Conservation (phyloP, 1,140 invertebrate species). For the Calliphora vicina region DNA sequence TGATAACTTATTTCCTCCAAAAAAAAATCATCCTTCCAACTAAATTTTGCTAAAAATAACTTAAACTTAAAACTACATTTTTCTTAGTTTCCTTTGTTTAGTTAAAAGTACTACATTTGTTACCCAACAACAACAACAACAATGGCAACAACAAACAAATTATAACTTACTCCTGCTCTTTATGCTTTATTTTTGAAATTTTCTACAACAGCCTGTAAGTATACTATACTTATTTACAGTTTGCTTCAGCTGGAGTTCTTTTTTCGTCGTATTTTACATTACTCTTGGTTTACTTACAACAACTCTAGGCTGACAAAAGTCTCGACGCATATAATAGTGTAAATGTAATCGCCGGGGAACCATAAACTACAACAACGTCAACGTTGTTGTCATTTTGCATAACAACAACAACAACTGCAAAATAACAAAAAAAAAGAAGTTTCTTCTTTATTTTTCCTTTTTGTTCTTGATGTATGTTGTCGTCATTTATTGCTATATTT, state of each 20-base stretch:
- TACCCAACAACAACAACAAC: background rate
- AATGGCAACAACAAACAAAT: background rate
- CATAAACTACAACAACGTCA: constrained; percentile 4
- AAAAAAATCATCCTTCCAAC: background rate
- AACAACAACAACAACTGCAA: no score
- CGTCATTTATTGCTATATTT: background rate
- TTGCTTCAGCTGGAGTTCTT: background rate
- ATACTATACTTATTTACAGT: background rate
- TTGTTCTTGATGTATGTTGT: background rate
- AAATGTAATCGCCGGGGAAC: constrained; percentile 11
- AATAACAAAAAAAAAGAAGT: no score
- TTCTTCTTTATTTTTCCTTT: background rate
- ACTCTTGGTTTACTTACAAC: background rate
- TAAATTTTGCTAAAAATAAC: background rate
- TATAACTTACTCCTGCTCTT: background rate
- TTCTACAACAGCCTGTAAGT: background rate
- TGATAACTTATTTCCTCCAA: background rate
- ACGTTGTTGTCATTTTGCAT: background rate
- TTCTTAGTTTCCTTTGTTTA: background rate
- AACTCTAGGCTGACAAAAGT: background rate
- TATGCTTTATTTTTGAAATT: background rate
- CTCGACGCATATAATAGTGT: background rate
- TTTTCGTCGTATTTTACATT: background rate
- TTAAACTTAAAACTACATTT: background rate
- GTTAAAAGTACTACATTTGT: constrained; percentile 8